Conservation (phyloP, 2,888 invertebrate species). For the Branchellion lobata region DNA sequence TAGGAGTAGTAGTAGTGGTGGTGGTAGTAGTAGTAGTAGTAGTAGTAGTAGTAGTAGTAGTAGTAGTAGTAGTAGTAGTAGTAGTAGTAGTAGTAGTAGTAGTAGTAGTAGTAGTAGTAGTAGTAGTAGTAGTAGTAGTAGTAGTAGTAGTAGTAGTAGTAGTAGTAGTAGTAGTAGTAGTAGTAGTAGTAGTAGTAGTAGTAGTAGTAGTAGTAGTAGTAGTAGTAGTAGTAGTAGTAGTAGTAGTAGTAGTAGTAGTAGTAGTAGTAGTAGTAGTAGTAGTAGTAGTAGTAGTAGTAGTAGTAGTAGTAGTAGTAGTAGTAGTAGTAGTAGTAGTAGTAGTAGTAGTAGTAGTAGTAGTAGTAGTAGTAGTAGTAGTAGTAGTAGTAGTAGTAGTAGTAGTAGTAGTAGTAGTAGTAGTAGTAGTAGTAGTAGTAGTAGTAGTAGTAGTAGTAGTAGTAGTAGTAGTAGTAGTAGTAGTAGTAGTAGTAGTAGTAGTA, state of each 20-base stretch:
- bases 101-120: constrained; percentile 2
- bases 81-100: constrained; percentile 7
- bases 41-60: background rate
- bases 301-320: constrained; percentile 9
- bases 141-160: background rate
- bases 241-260: constrained; percentile 5
- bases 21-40: background rate
- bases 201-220: background rate
- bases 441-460: too few species aligned
- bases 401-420: too few species aligned
- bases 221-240: constrained; percentile 9
- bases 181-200: constrained; percentile 4
- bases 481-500: too few species aligned
- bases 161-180: constrained; percentile 17
- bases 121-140: constrained; percentile 22
- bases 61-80: constrained; percentile 14
- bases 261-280: constrained; percentile 9
- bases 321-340: too few species aligned
- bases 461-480: too few species aligned
- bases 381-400: too few species aligned
- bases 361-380: too few species aligned
- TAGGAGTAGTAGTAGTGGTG: constrained; percentile 2
- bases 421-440: too few species aligned
- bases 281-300: constrained; percentile 9
- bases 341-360: too few species aligned